Evolutionary conservation across 2,113 vertebrate genomes (phyloP), one percentile per base, ranked within the genome.

Genomic region (Chaetorhynchus papuensis): DNA sequence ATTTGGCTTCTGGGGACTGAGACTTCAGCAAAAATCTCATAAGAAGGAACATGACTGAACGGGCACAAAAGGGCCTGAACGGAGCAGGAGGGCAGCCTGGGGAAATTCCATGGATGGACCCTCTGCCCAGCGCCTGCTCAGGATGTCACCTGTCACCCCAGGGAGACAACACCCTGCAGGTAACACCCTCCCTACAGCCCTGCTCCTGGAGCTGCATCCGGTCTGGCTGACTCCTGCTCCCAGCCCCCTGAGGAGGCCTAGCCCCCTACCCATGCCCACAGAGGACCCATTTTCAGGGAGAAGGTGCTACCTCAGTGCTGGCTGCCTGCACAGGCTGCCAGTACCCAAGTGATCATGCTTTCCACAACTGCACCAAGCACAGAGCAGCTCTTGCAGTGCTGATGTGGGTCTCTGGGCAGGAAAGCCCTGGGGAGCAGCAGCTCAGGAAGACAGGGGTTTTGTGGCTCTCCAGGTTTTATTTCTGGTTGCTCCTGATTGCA

Each of bases 101-200:
- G 31, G 28, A 89, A 57, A 77, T n/a, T 23, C 44, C 22, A 2
- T 1, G 5, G 7, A 15, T 0, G 2, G 31, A 16, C 9, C 15
- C 18, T 28, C 19, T 63, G 44, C 31, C 31, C 52, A 31, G 15
- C 1, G 12, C 44, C 82, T 82, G 61, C 54, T 56, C 3, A 1
- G 21, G 27, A 4, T 2, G 13, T 61, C 1, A 0, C 19, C 15
- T 60, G 1, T 1, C 0, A 2, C 24, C 14, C 7, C 3, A 19
- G 35, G 35, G 28, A 80, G 69, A 45, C 30, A 57, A 24, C 19
- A 59, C 13, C 35, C 52, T 5, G 8, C 0, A 1, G 1, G 1
- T 10, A 8, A 65, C 15, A 49, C 13, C n/a, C 30, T 84, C 31
- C 35, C 45, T 1, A 4, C 24, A 68, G 44, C 28, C 20, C 47